Conservation (phyloP, 1,140 invertebrate genomes). For the Scaptomyza pallida region DNA sequence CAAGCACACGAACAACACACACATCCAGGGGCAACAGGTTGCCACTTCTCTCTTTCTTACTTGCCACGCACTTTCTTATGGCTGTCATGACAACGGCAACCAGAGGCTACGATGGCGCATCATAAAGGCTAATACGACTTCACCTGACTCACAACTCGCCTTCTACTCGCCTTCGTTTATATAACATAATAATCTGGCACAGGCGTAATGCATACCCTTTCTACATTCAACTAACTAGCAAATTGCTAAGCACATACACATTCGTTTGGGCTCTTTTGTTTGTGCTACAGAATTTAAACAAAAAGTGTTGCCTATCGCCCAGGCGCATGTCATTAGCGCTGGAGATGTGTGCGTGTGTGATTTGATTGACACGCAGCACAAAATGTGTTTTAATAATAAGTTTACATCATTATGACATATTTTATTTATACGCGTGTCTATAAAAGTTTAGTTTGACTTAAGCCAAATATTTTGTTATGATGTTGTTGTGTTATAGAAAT, state of each 20-base stretch:
- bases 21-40: conserved; percentile 67
- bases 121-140: conserved; percentile 63
- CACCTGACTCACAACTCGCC: conserved; percentile 28
- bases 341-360: background rate
- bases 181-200: conserved; percentile 60
- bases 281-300: background rate
- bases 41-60: conserved; percentile 33
- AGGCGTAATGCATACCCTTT: conserved; percentile 24
- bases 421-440: too few relatives aligned
- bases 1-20: background rate
- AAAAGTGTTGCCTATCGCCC: background rate
- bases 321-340: background rate
- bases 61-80: conserved; percentile 59
- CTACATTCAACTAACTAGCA: conserved; percentile 30
- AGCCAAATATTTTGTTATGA: too few relatives aligned
- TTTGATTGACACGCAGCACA: background rate
- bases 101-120: conserved; percentile 21
- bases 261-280: background rate
- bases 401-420: too few relatives aligned
- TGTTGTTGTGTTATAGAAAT: too few relatives aligned
- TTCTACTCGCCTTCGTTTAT: conserved; percentile 30
- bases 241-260: conserved; percentile 14
- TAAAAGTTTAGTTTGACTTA: too few relatives aligned
- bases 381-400: too few relatives aligned
- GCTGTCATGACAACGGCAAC: conserved; percentile 20